Evolutionary conservation across 2,113 vertebrate species (phyloP), one percentile per base, ranked within the genome.

Genomic region (Eudyptes chrysolophus): DNA sequence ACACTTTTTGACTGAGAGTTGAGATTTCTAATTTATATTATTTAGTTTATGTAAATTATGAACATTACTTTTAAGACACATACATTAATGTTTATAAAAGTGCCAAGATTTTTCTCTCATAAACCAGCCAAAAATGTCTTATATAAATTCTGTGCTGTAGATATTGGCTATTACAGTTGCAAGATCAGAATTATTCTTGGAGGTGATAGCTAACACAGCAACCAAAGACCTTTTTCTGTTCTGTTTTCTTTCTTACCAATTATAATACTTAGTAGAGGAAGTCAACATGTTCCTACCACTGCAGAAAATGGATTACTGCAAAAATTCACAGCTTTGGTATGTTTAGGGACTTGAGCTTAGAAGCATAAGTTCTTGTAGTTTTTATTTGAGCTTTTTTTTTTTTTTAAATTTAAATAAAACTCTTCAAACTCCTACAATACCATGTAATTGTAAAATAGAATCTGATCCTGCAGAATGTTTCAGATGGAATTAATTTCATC

Each of bases 21-120:
- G 52, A 87, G 60, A 87, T 87, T 94, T 95, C 87, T 93, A 79
- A 65, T 97, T 91, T 91, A 84, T 90, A 57, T 68, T 84, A 38
- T 92, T 96, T 87, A 84, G 69, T 95, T 95, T 92, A 96, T 96
- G 77, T 92, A 97, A 97, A 97, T 94, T 82, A 62, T 34, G 49
- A 84, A 92, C 84, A 92, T 94, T 91, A 75, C 52, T 94, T 95
- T 96, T 97, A 95, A 97, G 89, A 96, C 65, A 92, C 27, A 92
- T 64, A 78, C 83, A 69, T 21, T 66, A 70, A 91, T 91, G 80
- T 89, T 96, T 94, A 87, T 78, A 74, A 82, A 32, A 94, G 30
- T 10, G 57, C 61, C 57, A 69, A 79, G 74, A 69, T 84, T 92
- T 96, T 95, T 89, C 81, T 84, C 44, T 95, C 87, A 94, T 91